These are phyloP conservation scores for Pissodes strobi DNA, from an alignment of 1,140 invertebrate species.

Conservation along the genomic window DNA sequence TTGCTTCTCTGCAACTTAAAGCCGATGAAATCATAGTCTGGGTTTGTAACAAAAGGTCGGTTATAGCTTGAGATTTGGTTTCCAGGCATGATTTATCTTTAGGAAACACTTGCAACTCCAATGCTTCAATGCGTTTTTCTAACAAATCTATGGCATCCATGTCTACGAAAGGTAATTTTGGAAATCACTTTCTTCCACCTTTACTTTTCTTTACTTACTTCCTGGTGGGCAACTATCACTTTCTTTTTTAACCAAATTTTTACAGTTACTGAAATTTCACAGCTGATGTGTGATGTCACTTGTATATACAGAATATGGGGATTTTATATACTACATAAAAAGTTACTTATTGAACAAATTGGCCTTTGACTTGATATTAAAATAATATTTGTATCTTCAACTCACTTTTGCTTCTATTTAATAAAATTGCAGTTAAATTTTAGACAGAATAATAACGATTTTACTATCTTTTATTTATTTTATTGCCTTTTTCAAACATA, in stretches of 20 bases:
- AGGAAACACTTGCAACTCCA: conserved; percentile 50
- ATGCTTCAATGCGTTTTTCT: conserved; percentile 50
- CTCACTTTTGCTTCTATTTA: no score
- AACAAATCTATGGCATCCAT: conserved; percentile 48
- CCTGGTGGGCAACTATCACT: not conserved
- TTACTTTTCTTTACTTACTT: conserved; percentile 3
- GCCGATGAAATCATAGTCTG: conserved; percentile 54
- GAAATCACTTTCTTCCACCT: conserved; percentile 2
- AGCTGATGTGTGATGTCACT: no score
- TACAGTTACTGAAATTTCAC: not conserved
- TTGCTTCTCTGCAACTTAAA: conserved; percentile 51
- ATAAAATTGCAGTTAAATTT: no score
- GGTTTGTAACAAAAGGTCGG: conserved; percentile 48
- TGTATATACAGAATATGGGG: no score
- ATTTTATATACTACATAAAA: no score
- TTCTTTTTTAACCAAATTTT: conserved; percentile 1
- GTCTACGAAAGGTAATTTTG: conserved; percentile 8
- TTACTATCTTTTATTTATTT: no score
- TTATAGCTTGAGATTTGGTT: conserved; percentile 42
- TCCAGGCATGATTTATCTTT: conserved; percentile 28
- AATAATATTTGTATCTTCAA: no score
- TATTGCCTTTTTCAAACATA: no score
- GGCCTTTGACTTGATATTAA: no score
- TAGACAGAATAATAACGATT: no score
- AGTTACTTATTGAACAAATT: no score